These are phyloP conservation scores for Anastatus disparis DNA, from an alignment of 1,140 invertebrate species.

Conservation along the genomic window DNA sequence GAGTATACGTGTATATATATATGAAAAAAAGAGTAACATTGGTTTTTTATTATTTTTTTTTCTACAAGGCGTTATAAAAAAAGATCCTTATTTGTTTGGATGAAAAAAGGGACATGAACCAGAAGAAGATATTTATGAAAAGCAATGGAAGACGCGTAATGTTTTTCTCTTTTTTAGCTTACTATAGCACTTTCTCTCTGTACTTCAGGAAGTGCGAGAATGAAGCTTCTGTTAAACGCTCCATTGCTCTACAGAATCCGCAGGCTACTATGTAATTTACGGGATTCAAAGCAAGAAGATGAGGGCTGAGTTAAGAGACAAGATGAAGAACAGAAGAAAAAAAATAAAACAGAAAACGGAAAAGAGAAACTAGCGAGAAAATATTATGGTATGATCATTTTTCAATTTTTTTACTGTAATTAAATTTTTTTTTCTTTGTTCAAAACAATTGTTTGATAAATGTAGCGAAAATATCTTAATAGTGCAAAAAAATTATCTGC, in stretches of 20 bases:
- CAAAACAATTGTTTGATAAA: too few species aligned
- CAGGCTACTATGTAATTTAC: constrained; percentile 13
- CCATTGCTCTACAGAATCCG: constrained; percentile 5
- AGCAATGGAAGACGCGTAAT: background rate
- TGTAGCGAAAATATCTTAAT: too few species aligned
- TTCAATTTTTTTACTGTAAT: constrained; percentile 19
- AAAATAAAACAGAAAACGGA: background rate
- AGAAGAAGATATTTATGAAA: background rate
- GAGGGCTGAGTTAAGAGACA: background rate
- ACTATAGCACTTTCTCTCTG: background rate
- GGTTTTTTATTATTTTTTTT: too few species aligned
- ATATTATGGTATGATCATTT: constrained; percentile 40
- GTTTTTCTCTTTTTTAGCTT: background rate
- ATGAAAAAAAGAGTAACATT: background rate
- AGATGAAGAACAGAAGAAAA: background rate
- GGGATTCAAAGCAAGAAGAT: background rate
- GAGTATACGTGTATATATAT: too few species aligned
- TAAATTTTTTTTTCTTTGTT: too few species aligned
- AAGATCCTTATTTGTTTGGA: constrained; percentile 34
- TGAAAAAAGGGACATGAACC: background rate
- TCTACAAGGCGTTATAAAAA: constrained; percentile 1
- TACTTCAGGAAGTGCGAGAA: background rate
- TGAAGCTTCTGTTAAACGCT: background rate
- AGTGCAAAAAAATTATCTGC: too few species aligned
- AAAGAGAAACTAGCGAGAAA: background rate